phyloP scores from a whole-genome alignment of 2,113 vertebrate genomes.

The Ondatra zibethicus region DNA sequence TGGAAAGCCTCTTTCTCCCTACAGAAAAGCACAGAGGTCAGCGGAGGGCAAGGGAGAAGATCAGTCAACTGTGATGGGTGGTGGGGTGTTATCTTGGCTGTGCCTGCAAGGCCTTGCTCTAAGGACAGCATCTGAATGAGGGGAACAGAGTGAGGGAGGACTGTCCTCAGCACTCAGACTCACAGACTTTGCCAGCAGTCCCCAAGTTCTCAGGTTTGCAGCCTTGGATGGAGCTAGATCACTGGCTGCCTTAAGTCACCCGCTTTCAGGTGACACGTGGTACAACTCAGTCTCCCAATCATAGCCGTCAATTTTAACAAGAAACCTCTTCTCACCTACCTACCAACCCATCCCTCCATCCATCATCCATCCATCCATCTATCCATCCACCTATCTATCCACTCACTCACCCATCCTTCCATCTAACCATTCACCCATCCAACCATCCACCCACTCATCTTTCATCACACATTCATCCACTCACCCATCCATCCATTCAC shows the following conservation, averaged over 20 bases:
- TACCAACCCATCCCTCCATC: background rate
- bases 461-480: too few relatives aligned
- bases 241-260: background rate
- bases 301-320: background rate
- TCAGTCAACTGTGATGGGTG: accelerated
- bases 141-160: background rate
- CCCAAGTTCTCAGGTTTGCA: background rate
- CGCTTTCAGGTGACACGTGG: background rate
- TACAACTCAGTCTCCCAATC: background rate
- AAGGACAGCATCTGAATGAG: background rate
- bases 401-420: accelerated
- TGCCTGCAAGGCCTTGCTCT: background rate
- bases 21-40: slow-evolving; percentile 58
- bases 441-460: accelerated
- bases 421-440: background rate
- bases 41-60: accelerated
- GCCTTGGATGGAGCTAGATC: background rate
- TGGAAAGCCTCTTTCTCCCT: slow-evolving; percentile 96
- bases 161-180: background rate
- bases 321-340: background rate
- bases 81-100: too few relatives aligned
- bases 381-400: accelerated
- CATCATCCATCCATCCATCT: accelerated
- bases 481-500: accelerated
- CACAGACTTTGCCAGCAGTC: background rate